phyloP scores from a whole-genome alignment of 1,140 invertebrate species.

The Argopecten irradians region DNA sequence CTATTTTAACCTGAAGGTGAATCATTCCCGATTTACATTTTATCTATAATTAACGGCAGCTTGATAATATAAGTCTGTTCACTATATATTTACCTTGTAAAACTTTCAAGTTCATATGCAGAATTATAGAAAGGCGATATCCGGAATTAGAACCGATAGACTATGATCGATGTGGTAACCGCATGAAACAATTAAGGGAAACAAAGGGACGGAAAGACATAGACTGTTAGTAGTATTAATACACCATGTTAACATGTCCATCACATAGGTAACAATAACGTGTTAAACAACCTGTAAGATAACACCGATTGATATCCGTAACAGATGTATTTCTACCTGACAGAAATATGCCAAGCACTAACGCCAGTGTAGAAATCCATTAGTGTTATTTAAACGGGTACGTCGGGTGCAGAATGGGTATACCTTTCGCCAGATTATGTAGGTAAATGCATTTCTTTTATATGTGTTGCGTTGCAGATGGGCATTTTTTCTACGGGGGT shows the following conservation, averaged over 20 bases:
- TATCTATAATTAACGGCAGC: neutral
- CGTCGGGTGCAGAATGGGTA: neutral
- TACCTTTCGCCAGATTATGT: neutral
- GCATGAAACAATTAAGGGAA: slow-evolving; percentile 10
- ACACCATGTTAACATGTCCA: neutral
- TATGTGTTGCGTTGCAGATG: slow-evolving; percentile 15
- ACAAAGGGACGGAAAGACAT: neutral
- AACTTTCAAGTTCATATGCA: neutral
- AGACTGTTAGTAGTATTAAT: slow-evolving; percentile 18
- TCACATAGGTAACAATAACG: neutral
- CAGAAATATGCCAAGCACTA: slow-evolving; percentile 7
- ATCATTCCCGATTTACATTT: neutral
- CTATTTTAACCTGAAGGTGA: slow-evolving; percentile 10
- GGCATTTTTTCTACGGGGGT: neutral
- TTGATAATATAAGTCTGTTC: slow-evolving; percentile 17
- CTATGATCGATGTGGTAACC: neutral
- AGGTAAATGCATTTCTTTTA: slow-evolving; percentile 17
- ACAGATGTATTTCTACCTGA: slow-evolving; percentile 3
- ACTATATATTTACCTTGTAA: neutral
- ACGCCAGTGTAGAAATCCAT: neutral
- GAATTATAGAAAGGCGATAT: neutral
- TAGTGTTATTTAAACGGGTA: neutral
- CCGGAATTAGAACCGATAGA: neutral
- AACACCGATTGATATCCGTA: neutral
- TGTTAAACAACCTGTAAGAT: neutral